Evolutionary conservation across 2,888 invertebrate genomes (phyloP).

Genomic region (Diadegma fenestrale): DNA sequence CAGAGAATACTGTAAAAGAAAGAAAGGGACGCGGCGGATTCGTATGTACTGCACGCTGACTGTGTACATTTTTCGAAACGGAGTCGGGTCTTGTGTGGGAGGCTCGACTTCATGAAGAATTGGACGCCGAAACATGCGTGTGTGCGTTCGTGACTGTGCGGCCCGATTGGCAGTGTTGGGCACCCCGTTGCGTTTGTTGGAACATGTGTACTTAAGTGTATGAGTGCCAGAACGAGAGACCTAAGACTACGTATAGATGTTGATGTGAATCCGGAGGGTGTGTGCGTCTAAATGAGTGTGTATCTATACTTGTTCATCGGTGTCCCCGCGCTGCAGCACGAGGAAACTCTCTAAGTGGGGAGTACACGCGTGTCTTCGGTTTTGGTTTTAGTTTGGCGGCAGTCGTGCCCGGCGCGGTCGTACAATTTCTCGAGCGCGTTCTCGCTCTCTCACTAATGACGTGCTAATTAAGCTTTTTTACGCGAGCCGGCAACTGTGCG

Average conservation of each 20-base stretch:
- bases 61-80: constrained; percentile 42
- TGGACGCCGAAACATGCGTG: not conserved
- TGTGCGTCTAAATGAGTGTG: constrained; percentile 58
- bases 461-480: not conserved
- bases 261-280: constrained; percentile 44
- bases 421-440: constrained; percentile 44
- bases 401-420: constrained; percentile 69
- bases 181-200: constrained; percentile 58
- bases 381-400: constrained; percentile 82
- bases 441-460: not conserved
- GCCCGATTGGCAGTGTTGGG: constrained; percentile 58
- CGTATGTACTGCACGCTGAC: not conserved
- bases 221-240: constrained; percentile 48
- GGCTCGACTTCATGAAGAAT: constrained; percentile 40
- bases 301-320: constrained; percentile 34
- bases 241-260: constrained; percentile 13
- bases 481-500: not conserved
- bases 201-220: constrained; percentile 46
- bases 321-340: constrained; percentile 66
- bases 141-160: constrained; percentile 35
- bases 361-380: constrained; percentile 83
- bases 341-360: constrained; percentile 72
- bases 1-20: constrained; percentile 13
- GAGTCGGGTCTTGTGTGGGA: constrained; percentile 49
- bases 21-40: constrained; percentile 21